phyloP scores from a whole-genome alignment of 2,888 invertebrate species.

The Chrysotoxum bicinctum region DNA sequence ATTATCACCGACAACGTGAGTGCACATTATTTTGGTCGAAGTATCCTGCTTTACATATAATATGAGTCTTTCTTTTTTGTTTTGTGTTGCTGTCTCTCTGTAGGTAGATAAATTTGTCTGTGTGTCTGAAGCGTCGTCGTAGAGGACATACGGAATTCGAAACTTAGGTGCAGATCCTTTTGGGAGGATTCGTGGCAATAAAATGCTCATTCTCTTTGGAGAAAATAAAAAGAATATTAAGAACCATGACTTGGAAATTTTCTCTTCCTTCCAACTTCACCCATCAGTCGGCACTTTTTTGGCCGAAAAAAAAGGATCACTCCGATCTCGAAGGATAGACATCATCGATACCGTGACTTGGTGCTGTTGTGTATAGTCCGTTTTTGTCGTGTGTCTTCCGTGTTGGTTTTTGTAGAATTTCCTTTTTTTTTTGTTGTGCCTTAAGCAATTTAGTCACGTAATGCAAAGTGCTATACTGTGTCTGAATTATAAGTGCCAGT shows the following conservation, averaged over 20 bases:
- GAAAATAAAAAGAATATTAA: conserved; percentile 37
- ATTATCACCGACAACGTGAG: conserved; percentile 68
- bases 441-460: conserved; percentile 74
- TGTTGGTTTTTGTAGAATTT: conserved; percentile 12
- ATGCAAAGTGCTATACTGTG: conserved; percentile 75
- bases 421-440: neutral
- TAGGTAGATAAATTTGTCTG: neutral
- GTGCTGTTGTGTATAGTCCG: conserved; percentile 34
- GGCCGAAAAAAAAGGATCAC: conserved; percentile 11
- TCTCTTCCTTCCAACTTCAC: conserved; percentile 25
- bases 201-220: conserved; percentile 31
- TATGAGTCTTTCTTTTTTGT: conserved; percentile 8
- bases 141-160: conserved; percentile 39
- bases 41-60: conserved; percentile 56
- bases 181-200: conserved; percentile 37
- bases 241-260: conserved; percentile 56
- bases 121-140: neutral
- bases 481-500: conserved; percentile 74
- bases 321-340: conserved; percentile 49
- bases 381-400: conserved; percentile 36
- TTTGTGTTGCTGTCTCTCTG: neutral
- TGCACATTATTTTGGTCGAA: conserved; percentile 48
- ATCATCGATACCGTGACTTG: conserved; percentile 63
- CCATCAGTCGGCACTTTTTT: neutral
- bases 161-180: conserved; percentile 47